A percentile compares a stretch with the other conserved stretches of the same genome.
phyloP scores from a whole-genome alignment of 2,113 vertebrate genomes.

The Aspiorhynchus laticeps region DNA sequence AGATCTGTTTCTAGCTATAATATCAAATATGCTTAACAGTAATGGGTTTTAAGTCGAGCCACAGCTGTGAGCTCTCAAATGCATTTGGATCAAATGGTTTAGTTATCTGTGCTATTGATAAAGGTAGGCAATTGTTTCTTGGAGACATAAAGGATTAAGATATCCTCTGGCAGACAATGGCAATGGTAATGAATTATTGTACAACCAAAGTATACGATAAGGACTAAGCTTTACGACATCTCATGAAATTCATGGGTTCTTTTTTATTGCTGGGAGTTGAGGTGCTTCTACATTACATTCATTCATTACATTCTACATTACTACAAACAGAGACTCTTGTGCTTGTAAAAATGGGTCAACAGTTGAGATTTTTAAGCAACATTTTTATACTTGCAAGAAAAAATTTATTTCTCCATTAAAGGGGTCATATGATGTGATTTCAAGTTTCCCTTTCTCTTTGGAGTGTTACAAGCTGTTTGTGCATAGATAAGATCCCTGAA shows the following conservation, averaged over 20 bases:
- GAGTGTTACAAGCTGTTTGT: too few relatives aligned
- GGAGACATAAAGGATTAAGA: slow-evolving; percentile 11
- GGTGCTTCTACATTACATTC: neutral
- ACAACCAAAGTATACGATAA: slow-evolving; percentile 6
- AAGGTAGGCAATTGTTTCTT: neutral
- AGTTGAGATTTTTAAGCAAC: neutral
- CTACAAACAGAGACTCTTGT: neutral
- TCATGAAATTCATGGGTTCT: neutral
- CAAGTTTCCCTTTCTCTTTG: too few relatives aligned
- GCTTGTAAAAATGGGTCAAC: neutral
- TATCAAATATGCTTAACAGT: slow-evolving; percentile 21
- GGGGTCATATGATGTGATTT: too few relatives aligned
- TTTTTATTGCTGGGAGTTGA: neutral
- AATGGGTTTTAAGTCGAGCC: slow-evolving; percentile 50
- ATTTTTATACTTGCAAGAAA: neutral
- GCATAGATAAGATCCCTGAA: too few relatives aligned
- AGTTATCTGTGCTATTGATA: slow-evolving; percentile 15
- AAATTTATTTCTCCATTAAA: too few relatives aligned
- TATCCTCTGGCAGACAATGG: neutral
- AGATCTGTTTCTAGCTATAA: neutral
- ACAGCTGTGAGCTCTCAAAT: slow-evolving; percentile 34
- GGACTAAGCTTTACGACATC: neutral
- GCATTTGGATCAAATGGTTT: slow-evolving; percentile 31
- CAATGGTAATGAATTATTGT: neutral
- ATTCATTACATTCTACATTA: too few relatives aligned